Evolutionary conservation across 2,888 invertebrate genomes (phyloP).

Genomic region (Ennomos fuscantarius): DNA sequence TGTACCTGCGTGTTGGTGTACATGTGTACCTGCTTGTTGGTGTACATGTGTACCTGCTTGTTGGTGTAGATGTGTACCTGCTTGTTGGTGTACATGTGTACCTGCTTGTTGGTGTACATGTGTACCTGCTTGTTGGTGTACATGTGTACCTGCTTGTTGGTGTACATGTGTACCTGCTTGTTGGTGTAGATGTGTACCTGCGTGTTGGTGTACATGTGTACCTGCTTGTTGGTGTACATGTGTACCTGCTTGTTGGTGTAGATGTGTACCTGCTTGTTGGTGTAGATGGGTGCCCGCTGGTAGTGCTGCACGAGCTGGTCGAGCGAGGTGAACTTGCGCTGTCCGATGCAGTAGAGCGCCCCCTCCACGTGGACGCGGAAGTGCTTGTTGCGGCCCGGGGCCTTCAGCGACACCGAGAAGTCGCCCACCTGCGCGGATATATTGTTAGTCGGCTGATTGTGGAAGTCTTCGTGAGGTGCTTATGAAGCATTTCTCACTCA

Average conservation of each 20-base stretch:
- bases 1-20: too few relatives aligned
- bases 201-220: not conserved
- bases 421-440: slow-evolving; percentile 94
- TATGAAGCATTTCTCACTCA: too few relatives aligned
- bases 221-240: not conserved
- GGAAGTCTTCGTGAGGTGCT: too few relatives aligned
- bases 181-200: not conserved
- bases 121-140: slow-evolving; percentile 1
- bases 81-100: too few relatives aligned
- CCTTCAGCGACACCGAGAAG: slow-evolving; percentile 98
- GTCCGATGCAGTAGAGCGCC: slow-evolving; percentile 97
- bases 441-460: too few relatives aligned
- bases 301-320: slow-evolving; percentile 99
- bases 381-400: slow-evolving; percentile 99
- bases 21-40: too few relatives aligned
- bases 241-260: not conserved
- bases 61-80: too few relatives aligned
- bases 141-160: not conserved
- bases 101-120: too few relatives aligned
- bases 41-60: too few relatives aligned
- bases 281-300: slow-evolving; percentile 99
- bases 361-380: slow-evolving; percentile 99
- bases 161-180: not conserved
- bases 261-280: slow-evolving; percentile 84
- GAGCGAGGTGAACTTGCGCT: slow-evolving; percentile 97